Conservation (phyloP, 2,888 invertebrate species). For the Ganaspis brasiliensis region DNA sequence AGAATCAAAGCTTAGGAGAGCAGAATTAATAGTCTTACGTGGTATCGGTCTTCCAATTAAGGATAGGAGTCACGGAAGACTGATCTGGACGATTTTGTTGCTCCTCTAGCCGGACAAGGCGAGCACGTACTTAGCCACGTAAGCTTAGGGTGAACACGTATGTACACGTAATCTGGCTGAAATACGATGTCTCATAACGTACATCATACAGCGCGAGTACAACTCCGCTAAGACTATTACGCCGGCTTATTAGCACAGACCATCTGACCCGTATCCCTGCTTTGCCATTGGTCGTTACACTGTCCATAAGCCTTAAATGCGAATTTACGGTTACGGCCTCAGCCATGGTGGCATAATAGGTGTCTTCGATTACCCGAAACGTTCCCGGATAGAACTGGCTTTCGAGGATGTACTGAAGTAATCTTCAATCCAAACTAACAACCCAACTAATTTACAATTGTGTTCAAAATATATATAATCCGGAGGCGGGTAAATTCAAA, state of each 20-base stretch:
- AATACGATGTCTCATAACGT: slow-evolving; percentile 63
- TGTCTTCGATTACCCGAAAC: slow-evolving; percentile 55
- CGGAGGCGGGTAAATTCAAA: too few relatives aligned
- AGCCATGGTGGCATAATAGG: slow-evolving; percentile 57
- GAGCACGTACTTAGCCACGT: slow-evolving; percentile 61
- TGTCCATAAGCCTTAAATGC: slow-evolving; percentile 67
- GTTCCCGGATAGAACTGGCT: slow-evolving; percentile 17
- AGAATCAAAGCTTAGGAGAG: neutral
- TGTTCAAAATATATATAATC: too few relatives aligned
- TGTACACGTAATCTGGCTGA: slow-evolving; percentile 64
- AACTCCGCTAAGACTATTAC: slow-evolving; percentile 71
- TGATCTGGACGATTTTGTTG: slow-evolving; percentile 5
- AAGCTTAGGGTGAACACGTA: slow-evolving; percentile 62
- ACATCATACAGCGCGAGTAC: slow-evolving; percentile 60
- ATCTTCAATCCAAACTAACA: slow-evolving; percentile 12
- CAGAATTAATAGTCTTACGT: neutral
- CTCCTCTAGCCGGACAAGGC: slow-evolving; percentile 30
- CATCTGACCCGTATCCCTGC: slow-evolving; percentile 56
- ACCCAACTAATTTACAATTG: slow-evolving; percentile 13
- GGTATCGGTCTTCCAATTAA: neutral
- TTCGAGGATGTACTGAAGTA: slow-evolving; percentile 9
- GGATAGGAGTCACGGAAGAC: slow-evolving; percentile 23
- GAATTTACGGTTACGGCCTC: slow-evolving; percentile 69
- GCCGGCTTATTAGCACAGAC: slow-evolving; percentile 64
- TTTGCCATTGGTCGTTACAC: slow-evolving; percentile 61